A percentile compares a stretch with the other conserved stretches of the same genome.
phyloP scores from a whole-genome alignment of 2,113 vertebrate genomes.

The Meriones unguiculatus region DNA sequence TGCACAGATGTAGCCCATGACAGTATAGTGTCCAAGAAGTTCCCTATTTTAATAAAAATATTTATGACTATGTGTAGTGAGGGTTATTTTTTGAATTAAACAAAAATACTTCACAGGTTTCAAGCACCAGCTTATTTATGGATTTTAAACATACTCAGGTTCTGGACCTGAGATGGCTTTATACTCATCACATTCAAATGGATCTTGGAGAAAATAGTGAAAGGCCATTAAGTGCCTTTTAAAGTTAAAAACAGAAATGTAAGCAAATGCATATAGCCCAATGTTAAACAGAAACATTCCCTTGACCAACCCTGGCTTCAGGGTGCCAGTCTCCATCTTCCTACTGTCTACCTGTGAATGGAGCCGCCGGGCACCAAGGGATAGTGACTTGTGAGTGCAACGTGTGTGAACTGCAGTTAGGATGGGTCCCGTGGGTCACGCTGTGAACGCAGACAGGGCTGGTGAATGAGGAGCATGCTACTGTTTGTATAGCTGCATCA shows the following conservation, averaged over 20 bases:
- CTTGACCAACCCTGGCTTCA: fast-evolving
- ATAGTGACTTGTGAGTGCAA: fast-evolving
- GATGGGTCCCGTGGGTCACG: no score
- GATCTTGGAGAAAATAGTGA: background rate
- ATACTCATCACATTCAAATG: fast-evolving
- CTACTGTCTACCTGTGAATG: fast-evolving
- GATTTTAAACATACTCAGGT: background rate
- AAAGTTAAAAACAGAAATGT: background rate
- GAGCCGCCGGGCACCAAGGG: background rate
- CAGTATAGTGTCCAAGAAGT: background rate
- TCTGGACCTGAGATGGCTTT: background rate
- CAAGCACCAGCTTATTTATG: background rate
- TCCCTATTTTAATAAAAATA: constrained; percentile 13
- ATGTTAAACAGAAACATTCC: background rate
- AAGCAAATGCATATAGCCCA: background rate
- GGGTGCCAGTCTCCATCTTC: fast-evolving
- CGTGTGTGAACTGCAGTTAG: fast-evolving
- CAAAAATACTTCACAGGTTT: constrained; percentile 28
- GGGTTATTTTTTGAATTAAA: background rate
- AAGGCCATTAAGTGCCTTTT: background rate
- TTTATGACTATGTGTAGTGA: background rate
- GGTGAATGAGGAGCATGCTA: fast-evolving
- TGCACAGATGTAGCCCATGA: no score
- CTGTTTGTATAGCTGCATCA: fast-evolving
- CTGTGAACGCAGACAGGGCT: background rate